A percentile compares a stretch with the other conserved stretches of the same genome.
Conservation (phyloP, 1,140 invertebrate species). For the Pentalonia nigronervosa region DNA sequence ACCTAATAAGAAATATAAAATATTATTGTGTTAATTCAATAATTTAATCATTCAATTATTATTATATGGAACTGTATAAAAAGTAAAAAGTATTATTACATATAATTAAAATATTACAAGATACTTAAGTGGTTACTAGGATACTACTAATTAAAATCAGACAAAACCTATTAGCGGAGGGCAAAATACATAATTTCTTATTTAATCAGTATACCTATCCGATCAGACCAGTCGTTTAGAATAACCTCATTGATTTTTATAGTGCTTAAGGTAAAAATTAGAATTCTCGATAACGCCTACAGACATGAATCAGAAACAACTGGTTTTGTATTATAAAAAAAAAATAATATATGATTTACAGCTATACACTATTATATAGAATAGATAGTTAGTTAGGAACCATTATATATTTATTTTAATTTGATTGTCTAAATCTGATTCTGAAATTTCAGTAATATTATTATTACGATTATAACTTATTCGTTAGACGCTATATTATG, state of each 20-base stretch:
- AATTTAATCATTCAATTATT: not conserved
- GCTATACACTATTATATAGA: not conserved
- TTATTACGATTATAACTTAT: not conserved
- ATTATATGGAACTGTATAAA: not conserved
- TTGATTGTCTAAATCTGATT: not conserved
- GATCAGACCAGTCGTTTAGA: not conserved
- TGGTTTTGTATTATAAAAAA: not conserved
- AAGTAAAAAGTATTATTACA: not conserved
- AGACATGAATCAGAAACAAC: not conserved
- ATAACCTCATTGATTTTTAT: not conserved
- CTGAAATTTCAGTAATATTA: not conserved
- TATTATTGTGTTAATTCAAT: not conserved
- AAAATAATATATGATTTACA: not conserved
- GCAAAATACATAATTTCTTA: not conserved
- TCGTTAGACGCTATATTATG: not conserved
- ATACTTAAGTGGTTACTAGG: not conserved
- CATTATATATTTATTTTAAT: not conserved
- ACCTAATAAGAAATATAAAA: not conserved
- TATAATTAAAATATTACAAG: not conserved
- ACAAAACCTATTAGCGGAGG: not conserved
- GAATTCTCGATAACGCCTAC: constrained; percentile 9
- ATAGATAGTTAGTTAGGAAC: not conserved
- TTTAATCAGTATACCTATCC: not conserved
- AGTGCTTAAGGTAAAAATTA: constrained; percentile 12
- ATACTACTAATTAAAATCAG: not conserved